Conservation (phyloP, 2,797 vertebrate species). For the Sebastiscus tertius region DNA sequence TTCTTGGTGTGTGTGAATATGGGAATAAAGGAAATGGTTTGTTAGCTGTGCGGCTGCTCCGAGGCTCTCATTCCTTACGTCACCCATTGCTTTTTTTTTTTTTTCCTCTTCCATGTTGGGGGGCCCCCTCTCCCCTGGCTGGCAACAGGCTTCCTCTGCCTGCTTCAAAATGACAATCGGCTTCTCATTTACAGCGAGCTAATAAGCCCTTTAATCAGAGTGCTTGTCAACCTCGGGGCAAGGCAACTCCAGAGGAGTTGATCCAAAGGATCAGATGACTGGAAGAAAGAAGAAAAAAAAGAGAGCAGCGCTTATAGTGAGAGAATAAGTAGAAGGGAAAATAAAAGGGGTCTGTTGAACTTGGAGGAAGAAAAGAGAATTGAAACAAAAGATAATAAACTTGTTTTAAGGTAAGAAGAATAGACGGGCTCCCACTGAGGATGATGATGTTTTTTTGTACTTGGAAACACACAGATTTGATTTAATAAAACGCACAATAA, state of each 20-base stretch:
- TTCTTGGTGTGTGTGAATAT: constrained; percentile 57
- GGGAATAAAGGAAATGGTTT: constrained; percentile 74
- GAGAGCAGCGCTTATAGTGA: constrained; percentile 27
- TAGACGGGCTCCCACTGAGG: background rate
- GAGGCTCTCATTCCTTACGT: constrained; percentile 74
- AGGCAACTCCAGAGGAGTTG: constrained; percentile 65
- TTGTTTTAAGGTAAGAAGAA: background rate
- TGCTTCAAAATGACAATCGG: constrained; percentile 71
- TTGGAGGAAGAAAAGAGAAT: constrained; percentile 33
- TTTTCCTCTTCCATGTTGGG: constrained; percentile 41
- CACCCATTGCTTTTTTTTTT: constrained; percentile 45
- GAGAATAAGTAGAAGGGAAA: constrained; percentile 43
- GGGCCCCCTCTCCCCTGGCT: constrained; percentile 41
- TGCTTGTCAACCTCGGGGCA: constrained; percentile 69
- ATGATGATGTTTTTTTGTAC: background rate
- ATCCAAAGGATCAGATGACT: constrained; percentile 74
- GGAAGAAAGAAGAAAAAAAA: constrained; percentile 37
- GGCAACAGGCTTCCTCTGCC: constrained; percentile 57
- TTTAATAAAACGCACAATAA: constrained; percentile 17
- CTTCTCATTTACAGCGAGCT: constrained; percentile 73
- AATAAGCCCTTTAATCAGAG: constrained; percentile 82
- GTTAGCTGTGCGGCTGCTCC: constrained; percentile 63
- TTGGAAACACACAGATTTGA: constrained; percentile 10
- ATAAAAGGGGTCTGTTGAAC: constrained; percentile 43
- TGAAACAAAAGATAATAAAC: constrained; percentile 30